Evolutionary conservation across 2,888 invertebrate genomes (phyloP).

Genomic region (Megaustenia siamemsis): DNA sequence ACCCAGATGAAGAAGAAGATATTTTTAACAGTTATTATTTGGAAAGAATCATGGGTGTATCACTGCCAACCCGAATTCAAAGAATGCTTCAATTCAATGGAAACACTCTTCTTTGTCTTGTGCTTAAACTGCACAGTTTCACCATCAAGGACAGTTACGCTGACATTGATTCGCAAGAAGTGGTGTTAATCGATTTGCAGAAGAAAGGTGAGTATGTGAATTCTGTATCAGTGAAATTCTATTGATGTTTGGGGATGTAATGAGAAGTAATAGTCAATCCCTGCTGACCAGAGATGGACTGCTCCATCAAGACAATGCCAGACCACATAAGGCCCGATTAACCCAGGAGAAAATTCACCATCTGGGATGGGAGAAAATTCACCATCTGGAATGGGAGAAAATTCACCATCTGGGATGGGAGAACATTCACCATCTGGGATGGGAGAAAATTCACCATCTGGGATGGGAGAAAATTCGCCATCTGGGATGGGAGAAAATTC

Average conservation of each 20-base stretch:
- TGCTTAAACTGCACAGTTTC: background rate
- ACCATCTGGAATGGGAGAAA: too few relatives aligned
- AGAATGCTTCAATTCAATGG: background rate
- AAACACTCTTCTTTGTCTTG: background rate
- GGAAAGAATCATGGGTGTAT: conserved; percentile 3
- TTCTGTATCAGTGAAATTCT: background rate
- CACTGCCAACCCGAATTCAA: conserved; percentile 4
- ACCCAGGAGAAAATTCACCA: background rate
- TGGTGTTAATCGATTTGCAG: background rate
- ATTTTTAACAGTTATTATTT: too few relatives aligned
- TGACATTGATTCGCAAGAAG: background rate
- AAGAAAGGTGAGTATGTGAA: background rate
- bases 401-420: too few relatives aligned
- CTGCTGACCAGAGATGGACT: background rate
- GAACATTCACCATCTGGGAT: too few relatives aligned
- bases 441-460: too few relatives aligned
- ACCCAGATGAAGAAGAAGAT: too few relatives aligned
- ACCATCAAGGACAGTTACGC: background rate
- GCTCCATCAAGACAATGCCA: conserved; percentile 16
- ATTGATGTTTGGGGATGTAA: background rate
- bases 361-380: too few relatives aligned
- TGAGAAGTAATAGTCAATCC: background rate
- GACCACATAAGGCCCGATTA: background rate
- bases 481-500: too few relatives aligned
- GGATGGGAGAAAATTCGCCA: too few relatives aligned